phyloP scores from a whole-genome alignment of 2,797 vertebrate genomes.

The Microctenopoma steveboyesi region DNA sequence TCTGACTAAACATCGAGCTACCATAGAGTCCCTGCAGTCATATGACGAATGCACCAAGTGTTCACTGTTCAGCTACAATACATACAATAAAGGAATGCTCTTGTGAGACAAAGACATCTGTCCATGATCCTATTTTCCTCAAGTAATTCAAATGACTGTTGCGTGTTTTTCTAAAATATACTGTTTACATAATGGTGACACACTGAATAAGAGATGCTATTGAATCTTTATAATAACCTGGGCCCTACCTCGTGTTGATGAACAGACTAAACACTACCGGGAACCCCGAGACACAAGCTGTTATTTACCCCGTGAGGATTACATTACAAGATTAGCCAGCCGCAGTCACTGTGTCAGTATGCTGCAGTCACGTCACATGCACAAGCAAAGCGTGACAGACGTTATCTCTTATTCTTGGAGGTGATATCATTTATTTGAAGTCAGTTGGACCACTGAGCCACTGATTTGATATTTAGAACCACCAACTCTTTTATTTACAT shows the following conservation, averaged over 20 bases:
- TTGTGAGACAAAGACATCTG: background rate
- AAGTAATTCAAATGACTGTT: too few species aligned
- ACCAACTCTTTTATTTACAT: background rate
- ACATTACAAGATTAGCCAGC: slow-evolving; percentile 26
- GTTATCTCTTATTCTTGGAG: slow-evolving; percentile 3
- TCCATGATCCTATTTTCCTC: too few species aligned
- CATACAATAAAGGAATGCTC: background rate
- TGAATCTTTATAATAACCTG: slow-evolving; percentile 1
- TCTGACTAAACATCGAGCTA: slow-evolving; percentile 68
- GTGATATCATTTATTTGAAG: slow-evolving; percentile 3
- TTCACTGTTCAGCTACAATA: slow-evolving; percentile 30
- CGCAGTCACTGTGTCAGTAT: slow-evolving; percentile 44
- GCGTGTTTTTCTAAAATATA: background rate
- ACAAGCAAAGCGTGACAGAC: slow-evolving; percentile 3
- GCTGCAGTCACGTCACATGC: slow-evolving; percentile 17
- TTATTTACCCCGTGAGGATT: slow-evolving; percentile 43
- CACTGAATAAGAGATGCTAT: slow-evolving; percentile 3
- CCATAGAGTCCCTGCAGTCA: slow-evolving; percentile 55
- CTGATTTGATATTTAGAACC: background rate
- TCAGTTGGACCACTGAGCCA: background rate
- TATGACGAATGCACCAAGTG: slow-evolving; percentile 46
- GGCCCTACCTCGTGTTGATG: background rate
- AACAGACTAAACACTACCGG: slow-evolving; percentile 33
- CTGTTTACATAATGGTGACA: too few species aligned
- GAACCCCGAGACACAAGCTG: slow-evolving; percentile 43